Evolutionary conservation across 2,797 vertebrate species (phyloP).

Genomic region (Echeneis naucrates): DNA sequence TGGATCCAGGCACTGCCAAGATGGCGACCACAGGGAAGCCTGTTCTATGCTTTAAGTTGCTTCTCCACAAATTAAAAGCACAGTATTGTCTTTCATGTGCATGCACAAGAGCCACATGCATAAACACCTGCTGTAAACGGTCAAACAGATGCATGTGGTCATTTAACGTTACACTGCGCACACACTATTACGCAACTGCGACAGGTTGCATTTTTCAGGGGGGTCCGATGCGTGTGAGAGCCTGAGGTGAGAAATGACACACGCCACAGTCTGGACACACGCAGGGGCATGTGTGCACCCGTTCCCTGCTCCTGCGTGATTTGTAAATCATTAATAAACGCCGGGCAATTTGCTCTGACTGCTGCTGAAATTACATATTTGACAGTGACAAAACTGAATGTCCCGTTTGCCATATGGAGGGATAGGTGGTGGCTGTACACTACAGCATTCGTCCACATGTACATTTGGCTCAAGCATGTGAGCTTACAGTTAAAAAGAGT

Average conservation of each 20-base stretch:
- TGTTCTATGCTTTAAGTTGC: no score
- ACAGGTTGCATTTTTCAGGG: conserved; percentile 45
- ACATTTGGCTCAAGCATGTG: neutral
- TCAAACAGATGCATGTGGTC: conserved; percentile 8
- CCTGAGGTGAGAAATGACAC: conserved; percentile 49
- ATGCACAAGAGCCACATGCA: neutral
- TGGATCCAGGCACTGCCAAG: no score
- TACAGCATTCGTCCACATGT: neutral
- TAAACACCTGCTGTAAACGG: neutral
- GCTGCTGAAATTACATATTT: conserved; percentile 58
- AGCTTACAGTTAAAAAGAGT: conserved; percentile 7
- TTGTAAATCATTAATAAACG: conserved; percentile 68
- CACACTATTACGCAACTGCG: conserved; percentile 22
- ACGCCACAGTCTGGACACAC: conserved; percentile 17
- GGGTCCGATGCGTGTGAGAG: conserved; percentile 32
- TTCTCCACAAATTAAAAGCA: neutral
- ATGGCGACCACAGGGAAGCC: no score
- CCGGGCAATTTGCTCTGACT: conserved; percentile 58
- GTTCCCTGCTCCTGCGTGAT: conserved; percentile 50
- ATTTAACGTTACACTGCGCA: conserved; percentile 7
- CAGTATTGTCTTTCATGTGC: neutral
- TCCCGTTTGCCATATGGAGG: conserved; percentile 8
- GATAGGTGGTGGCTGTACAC: neutral
- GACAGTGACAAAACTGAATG: conserved; percentile 61
- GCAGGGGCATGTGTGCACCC: conserved; percentile 3